Evolutionary conservation across 2,113 vertebrate genomes (phyloP), one percentile per base, ranked within the genome.

Genomic region (Ia io): DNA sequence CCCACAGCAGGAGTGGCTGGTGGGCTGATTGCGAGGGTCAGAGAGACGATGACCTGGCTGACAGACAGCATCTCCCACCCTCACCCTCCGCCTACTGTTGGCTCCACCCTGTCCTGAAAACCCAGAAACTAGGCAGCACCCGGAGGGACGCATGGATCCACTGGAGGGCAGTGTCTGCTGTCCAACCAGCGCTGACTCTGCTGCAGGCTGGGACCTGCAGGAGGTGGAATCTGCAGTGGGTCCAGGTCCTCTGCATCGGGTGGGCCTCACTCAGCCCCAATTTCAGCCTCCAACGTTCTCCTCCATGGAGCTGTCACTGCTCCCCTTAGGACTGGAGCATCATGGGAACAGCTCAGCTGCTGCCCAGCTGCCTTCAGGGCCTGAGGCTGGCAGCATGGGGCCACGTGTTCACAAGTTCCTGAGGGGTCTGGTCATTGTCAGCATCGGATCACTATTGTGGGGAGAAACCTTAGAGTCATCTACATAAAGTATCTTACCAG

Each of bases 241-340:
- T 11, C 51, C 9, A 12, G 2, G 71, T 9, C 42, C 49, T 16
- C 30, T 6, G 65, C 0, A 0, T 25, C 42, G 1, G 4, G 14
- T 6, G 2, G n/a, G 1, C 23, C 16, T 22, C 6, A 0, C 28
- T 22, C 17, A 18, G 40, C 35, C 80, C 56, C 37, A 37, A 37
- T 37, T 37, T 37, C 37, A 4, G 3, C 56, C 71, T 28, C 47
- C 6, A 37, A 11, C 12, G 4, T 23, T 18, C 69, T 12, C 69
- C 44, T 25, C 7, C 2, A 1, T 9, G 61, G 76, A 67, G 44
- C 12, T 28, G 3, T 9, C 61, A 42, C 17, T 32, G 2, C 47
- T 42, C 16, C 47, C 61, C 76, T 32, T 22, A 0, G 44, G 35
- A 12, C 25, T 20, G 23, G 61, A 9, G 40, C 16, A 2, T 67